Percentiles rank a stretch among this genome's conserved stretches.
phyloP scores from a whole-genome alignment of 1,140 invertebrate genomes.

The Sycobia sp. region DNA sequence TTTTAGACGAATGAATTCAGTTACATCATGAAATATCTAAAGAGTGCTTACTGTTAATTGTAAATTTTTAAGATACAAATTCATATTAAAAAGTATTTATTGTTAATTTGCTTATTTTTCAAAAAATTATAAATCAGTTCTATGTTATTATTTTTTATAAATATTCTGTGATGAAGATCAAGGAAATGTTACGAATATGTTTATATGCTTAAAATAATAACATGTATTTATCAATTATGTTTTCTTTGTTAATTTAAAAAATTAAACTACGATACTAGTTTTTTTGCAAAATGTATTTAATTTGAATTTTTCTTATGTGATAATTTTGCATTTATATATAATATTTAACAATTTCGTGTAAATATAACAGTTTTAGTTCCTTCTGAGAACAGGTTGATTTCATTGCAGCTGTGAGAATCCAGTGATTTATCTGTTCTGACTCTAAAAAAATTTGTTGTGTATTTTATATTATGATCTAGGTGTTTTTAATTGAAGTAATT shows the following conservation, averaged over 20 bases:
- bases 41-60: background rate
- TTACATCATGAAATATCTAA: background rate
- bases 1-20: slow-evolving; percentile 49
- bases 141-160: no score
- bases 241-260: slow-evolving; percentile 1
- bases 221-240: slow-evolving; percentile 7
- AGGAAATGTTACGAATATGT: background rate
- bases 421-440: background rate
- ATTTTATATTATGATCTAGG: slow-evolving; percentile 50
- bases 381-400: no score
- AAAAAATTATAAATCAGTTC: no score
- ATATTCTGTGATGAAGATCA: background rate
- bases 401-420: no score
- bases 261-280: background rate
- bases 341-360: no score
- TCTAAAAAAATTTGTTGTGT: background rate
- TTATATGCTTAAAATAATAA: slow-evolving; percentile 2
- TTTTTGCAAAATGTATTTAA: background rate
- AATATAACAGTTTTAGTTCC: no score
- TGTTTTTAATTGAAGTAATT: slow-evolving; percentile 58
- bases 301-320: background rate
- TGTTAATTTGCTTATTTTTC: no score
- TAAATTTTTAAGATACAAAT: background rate
- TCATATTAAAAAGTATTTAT: background rate
- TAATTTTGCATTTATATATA: no score